Percentiles rank a stretch among this genome's conserved stretches.
Evolutionary conservation across 2,888 invertebrate species (phyloP).

Genomic region (Petrolisthes cinctipes): DNA sequence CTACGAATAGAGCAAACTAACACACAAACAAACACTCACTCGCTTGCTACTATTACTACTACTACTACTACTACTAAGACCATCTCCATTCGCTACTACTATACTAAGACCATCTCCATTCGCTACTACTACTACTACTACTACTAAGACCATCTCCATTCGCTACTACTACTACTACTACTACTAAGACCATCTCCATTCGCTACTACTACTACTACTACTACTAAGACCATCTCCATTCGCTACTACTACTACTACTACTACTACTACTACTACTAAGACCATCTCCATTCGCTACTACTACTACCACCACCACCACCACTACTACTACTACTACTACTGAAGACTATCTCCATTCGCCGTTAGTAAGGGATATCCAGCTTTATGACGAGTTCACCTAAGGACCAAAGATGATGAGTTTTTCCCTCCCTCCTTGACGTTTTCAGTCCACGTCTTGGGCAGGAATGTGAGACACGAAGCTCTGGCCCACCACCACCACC

Average conservation of each 20-base stretch:
- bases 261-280: neutral
- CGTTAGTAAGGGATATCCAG: neutral
- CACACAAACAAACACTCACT: too few relatives aligned
- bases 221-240: neutral
- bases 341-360: neutral
- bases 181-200: neutral
- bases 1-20: too few relatives aligned
- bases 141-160: neutral
- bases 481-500: neutral
- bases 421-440: constrained; percentile 15
- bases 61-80: neutral
- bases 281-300: neutral
- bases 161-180: neutral
- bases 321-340: neutral
- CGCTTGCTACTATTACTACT: neutral
- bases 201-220: neutral
- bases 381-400: neutral
- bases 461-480: constrained; percentile 33
- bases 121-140: neutral
- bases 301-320: neutral
- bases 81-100: neutral
- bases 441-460: constrained; percentile 29
- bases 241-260: neutral
- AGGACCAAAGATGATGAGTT: neutral
- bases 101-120: neutral